Percentiles rank a stretch among this genome's conserved stretches.
phyloP scores from a whole-genome alignment of 2,113 vertebrate genomes.

The Bombycilla garrulus region DNA sequence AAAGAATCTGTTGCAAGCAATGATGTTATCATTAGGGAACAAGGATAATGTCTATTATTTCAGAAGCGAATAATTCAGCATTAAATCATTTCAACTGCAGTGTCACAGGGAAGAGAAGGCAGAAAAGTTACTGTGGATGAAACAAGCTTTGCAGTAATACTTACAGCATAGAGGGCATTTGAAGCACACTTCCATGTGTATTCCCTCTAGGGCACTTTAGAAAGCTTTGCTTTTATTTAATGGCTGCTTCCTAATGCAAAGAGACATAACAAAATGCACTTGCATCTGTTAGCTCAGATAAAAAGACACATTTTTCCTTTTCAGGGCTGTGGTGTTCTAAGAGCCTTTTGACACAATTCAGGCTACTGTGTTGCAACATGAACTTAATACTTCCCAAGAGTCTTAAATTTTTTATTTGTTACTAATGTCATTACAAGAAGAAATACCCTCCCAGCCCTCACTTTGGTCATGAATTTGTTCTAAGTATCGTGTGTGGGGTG shows the following conservation, averaged over 20 bases:
- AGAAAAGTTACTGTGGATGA: neutral
- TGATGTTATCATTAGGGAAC: constrained; percentile 45
- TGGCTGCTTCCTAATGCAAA: constrained; percentile 55
- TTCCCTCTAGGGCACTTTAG: constrained; percentile 33
- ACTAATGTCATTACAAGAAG: neutral
- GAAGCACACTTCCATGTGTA: neutral
- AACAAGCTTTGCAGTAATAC: neutral
- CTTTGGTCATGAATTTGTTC: neutral
- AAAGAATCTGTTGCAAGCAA: constrained; percentile 33
- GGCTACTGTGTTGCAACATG: neutral
- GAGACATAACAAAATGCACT: constrained; percentile 43
- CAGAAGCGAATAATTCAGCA: neutral
- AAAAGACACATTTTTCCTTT: neutral
- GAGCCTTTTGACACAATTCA: neutral
- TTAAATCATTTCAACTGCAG: constrained; percentile 33
- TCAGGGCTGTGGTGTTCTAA: neutral
- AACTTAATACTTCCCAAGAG: neutral
- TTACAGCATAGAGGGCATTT: neutral
- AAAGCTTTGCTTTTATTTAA: constrained; percentile 55
- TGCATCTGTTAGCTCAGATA: constrained; percentile 22
- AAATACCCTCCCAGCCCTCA: neutral
- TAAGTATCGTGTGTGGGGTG: neutral
- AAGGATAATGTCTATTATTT: constrained; percentile 13
- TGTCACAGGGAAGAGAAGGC: neutral
- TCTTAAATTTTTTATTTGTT: constrained; percentile 1